Evolutionary conservation across 2,113 vertebrate genomes (phyloP).

Genomic region (Ornithorhynchus anatinus): DNA sequence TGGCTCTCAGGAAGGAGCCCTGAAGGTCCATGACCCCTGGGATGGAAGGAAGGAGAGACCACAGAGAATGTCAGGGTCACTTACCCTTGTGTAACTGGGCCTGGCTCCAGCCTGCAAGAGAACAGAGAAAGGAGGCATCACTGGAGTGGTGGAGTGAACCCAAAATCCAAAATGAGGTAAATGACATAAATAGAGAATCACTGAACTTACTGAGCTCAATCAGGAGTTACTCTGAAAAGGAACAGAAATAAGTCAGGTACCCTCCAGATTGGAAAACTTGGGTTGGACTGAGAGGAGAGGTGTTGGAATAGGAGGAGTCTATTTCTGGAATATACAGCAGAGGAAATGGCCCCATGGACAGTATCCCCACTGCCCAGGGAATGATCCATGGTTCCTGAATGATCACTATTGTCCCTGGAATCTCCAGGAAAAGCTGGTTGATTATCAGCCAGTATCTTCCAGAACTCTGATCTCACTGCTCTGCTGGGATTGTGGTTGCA

Average conservation of each 20-base stretch:
- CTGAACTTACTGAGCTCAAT: slow-evolving; percentile 53
- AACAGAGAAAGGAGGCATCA: neutral
- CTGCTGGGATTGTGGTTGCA: neutral
- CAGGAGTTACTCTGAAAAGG: slow-evolving; percentile 48
- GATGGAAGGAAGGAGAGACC: neutral
- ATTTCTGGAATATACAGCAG: no score
- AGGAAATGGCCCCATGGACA: no score
- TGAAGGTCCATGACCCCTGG: neutral
- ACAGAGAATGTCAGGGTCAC: slow-evolving; percentile 1
- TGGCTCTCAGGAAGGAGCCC: neutral
- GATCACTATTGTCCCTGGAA: slow-evolving; percentile 17
- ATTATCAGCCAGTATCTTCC: neutral
- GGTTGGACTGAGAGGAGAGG: neutral
- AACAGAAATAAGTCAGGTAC: slow-evolving; percentile 26
- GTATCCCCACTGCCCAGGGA: neutral
- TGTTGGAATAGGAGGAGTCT: neutral
- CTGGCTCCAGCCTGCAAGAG: slow-evolving; percentile 41
- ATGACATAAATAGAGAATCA: neutral
- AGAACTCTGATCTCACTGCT: neutral
- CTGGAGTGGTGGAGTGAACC: neutral
- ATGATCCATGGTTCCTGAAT: neutral
- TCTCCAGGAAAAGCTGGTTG: slow-evolving; percentile 18
- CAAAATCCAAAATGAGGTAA: neutral
- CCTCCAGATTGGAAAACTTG: neutral
- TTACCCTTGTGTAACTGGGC: slow-evolving; percentile 40